Evolutionary conservation across 35 echinoderm and acorn worm species (phyloP), one percentile per base, ranked within the genome.

Genomic region (Apostichopus parvimensis): DNA sequence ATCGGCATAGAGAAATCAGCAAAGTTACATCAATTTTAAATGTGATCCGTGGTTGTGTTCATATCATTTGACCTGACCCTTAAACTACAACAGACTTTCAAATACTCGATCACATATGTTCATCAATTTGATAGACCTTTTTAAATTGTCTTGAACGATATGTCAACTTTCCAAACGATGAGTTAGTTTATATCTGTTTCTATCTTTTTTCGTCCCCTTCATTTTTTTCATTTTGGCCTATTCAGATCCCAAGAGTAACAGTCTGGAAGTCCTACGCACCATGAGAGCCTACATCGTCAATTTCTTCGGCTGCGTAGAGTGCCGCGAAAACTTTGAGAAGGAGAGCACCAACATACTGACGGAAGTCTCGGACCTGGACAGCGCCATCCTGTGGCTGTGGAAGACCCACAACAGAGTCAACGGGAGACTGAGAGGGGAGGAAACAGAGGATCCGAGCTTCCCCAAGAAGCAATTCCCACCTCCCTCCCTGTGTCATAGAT

Each of bases 371-470:
- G 87, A 93, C 9, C 45, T 94, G 58, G 95, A 99, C 77, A 90
- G 73, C 14, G 93, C 97, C 20, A 94, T 99, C 13, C 22, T 96
- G 34, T 99, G 95, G 95, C 86, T 99, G 6, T 99, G 97, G 97
- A 82, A 70, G 66, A 91, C 89, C 77, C 97, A 99, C 89, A 96
- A 99, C 53, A 73, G 77, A 0, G 97, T 95, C 57, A 99, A 99
- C 80, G 79, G 93, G 77, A 86, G 97, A 89, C 89, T 99, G 8
- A 87, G 68, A 26, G 97, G 97, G 5, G 97, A 96, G 57, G 79
- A 64, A 0, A 92, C 97, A 8, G 97, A 99, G 80, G 97, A 99
- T 70, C 97, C 95, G 1, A 20, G 73, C 17, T 91, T 94, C 91
- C 94, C 91, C 0, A 99, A 99, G 87, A 26, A 91, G 8, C 80